Conservation (phyloP, 2,888 invertebrate genomes). For the Mylabris sibirica region DNA sequence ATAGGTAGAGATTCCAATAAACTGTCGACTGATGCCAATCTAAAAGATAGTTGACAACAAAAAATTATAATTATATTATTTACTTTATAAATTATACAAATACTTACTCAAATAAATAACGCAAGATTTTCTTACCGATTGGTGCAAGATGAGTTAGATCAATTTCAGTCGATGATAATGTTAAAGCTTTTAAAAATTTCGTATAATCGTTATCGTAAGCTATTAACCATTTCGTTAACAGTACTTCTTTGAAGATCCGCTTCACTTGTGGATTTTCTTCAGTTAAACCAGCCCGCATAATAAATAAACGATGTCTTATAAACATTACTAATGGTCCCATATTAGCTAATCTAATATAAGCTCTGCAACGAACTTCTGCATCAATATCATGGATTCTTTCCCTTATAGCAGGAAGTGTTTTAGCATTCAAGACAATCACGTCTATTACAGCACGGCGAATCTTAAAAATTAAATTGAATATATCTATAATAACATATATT, state of each 20-base stretch:
- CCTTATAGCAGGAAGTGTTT: slow-evolving; percentile 39
- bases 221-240: slow-evolving; percentile 80
- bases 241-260: slow-evolving; percentile 47
- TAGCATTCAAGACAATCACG: slow-evolving; percentile 43
- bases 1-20: slow-evolving; percentile 59
- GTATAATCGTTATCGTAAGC: slow-evolving; percentile 74
- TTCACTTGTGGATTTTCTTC: slow-evolving; percentile 64
- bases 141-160: slow-evolving; percentile 69
- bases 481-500: not conserved
- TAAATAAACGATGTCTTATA: not conserved
- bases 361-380: slow-evolving; percentile 73
- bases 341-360: slow-evolving; percentile 56
- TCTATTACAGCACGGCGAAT: slow-evolving; percentile 45
- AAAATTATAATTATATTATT: slow-evolving; percentile 30
- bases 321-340: slow-evolving; percentile 35
- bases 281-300: slow-evolving; percentile 63
- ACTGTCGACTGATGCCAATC: slow-evolving; percentile 43
- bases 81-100: slow-evolving; percentile 8
- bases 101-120: slow-evolving; percentile 64
- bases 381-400: slow-evolving; percentile 79
- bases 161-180: slow-evolving; percentile 72
- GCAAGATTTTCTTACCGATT: slow-evolving; percentile 64
- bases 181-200: slow-evolving; percentile 74
- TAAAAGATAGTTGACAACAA: slow-evolving; percentile 54
- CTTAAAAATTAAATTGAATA: slow-evolving; percentile 30